Conservation (phyloP, 2,113 vertebrate genomes). For the Oryzias curvinotus region DNA sequence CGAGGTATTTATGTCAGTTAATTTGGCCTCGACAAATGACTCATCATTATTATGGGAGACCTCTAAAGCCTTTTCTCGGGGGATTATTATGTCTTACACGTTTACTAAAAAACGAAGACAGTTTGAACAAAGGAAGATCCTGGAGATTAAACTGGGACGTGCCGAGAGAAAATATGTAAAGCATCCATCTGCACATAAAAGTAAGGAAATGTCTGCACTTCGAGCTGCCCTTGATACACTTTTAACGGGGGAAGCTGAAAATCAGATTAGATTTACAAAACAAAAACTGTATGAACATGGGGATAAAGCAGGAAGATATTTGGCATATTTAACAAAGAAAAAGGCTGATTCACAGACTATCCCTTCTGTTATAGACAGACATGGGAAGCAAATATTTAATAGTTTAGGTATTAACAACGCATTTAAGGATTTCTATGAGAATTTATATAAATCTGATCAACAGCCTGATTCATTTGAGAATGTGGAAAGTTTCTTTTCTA, state of each 20-base stretch:
- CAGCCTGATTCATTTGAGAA: neutral
- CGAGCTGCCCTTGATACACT: neutral
- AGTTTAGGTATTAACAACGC: neutral
- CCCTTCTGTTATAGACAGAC: neutral
- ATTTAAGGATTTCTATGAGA: neutral
- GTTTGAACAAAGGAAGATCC: neutral
- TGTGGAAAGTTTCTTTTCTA: neutral
- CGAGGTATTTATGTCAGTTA: neutral
- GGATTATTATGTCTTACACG: neutral
- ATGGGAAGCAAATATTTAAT: neutral
- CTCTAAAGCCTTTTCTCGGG: neutral
- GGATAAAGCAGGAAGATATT: neutral
- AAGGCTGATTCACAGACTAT: neutral
- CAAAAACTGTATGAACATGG: neutral
- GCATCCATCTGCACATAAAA: neutral
- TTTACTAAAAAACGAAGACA: neutral
- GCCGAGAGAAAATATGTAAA: neutral
- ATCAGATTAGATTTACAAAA: neutral
- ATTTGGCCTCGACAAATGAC: neutral
- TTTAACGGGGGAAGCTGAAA: neutral
- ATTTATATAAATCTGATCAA: neutral
- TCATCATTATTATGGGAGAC: neutral
- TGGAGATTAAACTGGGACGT: neutral
- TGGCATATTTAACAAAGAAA: neutral
- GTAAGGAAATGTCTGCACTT: neutral